These are phyloP conservation scores for Hirudo medicinalis DNA, from an alignment of 1,140 invertebrate species.

Conservation along the genomic window DNA sequence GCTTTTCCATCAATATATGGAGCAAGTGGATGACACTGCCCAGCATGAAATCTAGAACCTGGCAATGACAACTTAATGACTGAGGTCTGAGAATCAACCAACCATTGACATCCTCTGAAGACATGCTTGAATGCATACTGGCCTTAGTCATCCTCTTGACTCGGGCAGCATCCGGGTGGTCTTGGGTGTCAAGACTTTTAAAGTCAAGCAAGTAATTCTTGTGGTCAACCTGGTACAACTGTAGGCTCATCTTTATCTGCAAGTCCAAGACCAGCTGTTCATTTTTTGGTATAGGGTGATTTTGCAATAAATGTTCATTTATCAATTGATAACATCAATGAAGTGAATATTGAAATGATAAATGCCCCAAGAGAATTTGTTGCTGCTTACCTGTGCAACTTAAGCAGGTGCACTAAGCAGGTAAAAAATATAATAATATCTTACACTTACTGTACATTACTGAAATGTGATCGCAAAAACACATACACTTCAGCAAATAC, in stretches of 20 bases:
- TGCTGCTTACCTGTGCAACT: too few relatives aligned
- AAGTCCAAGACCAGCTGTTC: background rate
- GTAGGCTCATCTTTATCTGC: conserved; percentile 83
- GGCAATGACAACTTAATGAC: background rate
- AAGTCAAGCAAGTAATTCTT: conserved; percentile 95
- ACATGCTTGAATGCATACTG: conserved; percentile 16
- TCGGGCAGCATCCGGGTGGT: conserved; percentile 26
- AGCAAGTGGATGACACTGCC: too few relatives aligned
- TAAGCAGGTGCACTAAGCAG: too few relatives aligned
- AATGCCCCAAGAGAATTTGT: too few relatives aligned
- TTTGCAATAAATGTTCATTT: too few relatives aligned
- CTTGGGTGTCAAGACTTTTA: conserved; percentile 57
- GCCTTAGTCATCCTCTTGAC: conserved; percentile 23
- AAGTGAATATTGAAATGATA: too few relatives aligned
- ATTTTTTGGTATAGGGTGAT: too few relatives aligned
- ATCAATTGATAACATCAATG: too few relatives aligned
- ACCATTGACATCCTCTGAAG: background rate
- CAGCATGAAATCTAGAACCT: background rate
- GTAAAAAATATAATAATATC: too few relatives aligned
- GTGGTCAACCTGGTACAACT: conserved; percentile 95
- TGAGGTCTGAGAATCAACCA: background rate
- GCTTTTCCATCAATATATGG: background rate
- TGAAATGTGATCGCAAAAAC: too few relatives aligned
- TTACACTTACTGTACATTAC: too few relatives aligned
- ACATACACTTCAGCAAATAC: too few relatives aligned